A percentile compares a stretch with the other conserved stretches of the same genome.
Evolutionary conservation across 2,888 invertebrate genomes (phyloP).

Genomic region (Argyra leucocephala): DNA sequence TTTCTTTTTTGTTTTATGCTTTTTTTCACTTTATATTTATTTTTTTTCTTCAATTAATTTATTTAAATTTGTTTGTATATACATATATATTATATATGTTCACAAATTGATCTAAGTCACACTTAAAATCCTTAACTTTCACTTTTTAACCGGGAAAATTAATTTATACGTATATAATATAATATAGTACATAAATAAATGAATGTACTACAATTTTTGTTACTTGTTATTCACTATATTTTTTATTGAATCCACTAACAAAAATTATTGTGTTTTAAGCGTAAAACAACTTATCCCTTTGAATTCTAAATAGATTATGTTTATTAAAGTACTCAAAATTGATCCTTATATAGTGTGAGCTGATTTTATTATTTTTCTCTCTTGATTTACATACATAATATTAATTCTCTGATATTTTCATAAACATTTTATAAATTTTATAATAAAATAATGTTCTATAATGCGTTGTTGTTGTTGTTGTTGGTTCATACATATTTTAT

Average conservation of each 20-base stretch:
- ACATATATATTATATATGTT: no score
- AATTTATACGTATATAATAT: no score
- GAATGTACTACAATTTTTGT: no score
- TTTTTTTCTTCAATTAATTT: not conserved
- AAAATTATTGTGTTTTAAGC: not conserved
- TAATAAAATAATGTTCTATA: no score
- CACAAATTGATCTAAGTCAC: not conserved
- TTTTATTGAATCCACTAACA: not conserved
- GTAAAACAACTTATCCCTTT: not conserved
- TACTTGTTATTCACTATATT: not conserved
- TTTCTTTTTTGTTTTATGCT: not conserved
- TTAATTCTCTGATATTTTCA: not conserved
- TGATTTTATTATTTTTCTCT: not conserved
- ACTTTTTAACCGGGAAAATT: no score
- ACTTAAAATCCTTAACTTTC: not conserved
- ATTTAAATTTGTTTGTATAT: no score
- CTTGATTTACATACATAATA: not conserved
- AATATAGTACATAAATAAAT: no score
- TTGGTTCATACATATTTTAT: no score
- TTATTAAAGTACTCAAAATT: not conserved
- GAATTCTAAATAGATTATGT: not conserved
- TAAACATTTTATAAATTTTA: not conserved
- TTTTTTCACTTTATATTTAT: not conserved
- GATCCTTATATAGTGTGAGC: not conserved
- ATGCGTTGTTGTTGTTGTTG: no score